These are phyloP conservation scores for Adelges cooleyi DNA, from an alignment of 1,140 invertebrate genomes.

Conservation along the genomic window DNA sequence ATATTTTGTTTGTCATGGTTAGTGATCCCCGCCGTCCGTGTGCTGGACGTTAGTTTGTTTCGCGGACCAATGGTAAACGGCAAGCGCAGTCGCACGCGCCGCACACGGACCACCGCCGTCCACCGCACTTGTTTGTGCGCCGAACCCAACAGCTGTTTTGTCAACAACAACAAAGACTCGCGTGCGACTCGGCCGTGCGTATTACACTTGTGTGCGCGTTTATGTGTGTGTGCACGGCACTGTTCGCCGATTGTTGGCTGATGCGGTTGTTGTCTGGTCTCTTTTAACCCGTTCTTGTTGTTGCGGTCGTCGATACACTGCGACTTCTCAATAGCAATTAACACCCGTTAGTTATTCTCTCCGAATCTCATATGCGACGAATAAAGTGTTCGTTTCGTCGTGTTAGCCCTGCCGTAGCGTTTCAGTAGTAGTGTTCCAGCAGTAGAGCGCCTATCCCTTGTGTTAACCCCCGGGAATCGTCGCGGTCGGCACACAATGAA, in stretches of 20 bases:
- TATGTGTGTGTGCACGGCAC: not conserved
- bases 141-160: slow-evolving; percentile 22
- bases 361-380: not conserved
- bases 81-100: too few relatives aligned
- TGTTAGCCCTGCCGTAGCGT: too few relatives aligned
- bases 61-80: too few relatives aligned
- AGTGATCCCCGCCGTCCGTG: too few relatives aligned
- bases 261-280: not conserved
- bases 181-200: not conserved
- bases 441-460: too few relatives aligned
- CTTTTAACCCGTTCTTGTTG: too few relatives aligned
- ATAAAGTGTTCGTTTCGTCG: too few relatives aligned
- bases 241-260: not conserved
- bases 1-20: too few relatives aligned
- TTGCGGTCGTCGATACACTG: not conserved
- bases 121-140: slow-evolving; percentile 16
- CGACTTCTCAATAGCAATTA: not conserved
- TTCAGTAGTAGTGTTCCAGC: too few relatives aligned
- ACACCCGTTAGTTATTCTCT: too few relatives aligned
- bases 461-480: too few relatives aligned
- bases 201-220: not conserved
- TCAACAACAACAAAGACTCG: slow-evolving; percentile 19
- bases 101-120: not conserved
- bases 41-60: too few relatives aligned
- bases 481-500: not conserved